Evolutionary conservation across 1,140 invertebrate genomes (phyloP).

Genomic region (Chlorops oryzae): DNA sequence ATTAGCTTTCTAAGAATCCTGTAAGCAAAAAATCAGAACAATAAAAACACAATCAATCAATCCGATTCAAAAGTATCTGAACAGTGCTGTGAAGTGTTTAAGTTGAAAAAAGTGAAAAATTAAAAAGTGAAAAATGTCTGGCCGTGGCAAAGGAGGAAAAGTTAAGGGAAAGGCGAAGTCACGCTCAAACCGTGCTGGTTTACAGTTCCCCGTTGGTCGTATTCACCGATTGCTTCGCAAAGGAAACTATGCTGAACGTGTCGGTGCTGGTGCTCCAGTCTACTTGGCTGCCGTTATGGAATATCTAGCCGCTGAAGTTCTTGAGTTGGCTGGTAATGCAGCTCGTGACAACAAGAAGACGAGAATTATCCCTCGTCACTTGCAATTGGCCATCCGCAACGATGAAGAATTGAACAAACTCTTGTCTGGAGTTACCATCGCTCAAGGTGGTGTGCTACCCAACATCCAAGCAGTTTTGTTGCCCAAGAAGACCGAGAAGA

Average conservation of each 20-base stretch:
- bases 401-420: conserved; percentile 81
- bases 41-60: conserved; percentile 7
- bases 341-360: conserved; percentile 60
- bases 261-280: conserved; percentile 64
- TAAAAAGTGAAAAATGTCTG: conserved; percentile 48
- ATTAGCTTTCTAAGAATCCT: too few species aligned
- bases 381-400: conserved; percentile 77
- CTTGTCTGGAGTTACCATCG: conserved; percentile 73
- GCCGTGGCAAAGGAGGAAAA: conserved; percentile 59
- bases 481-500: conserved; percentile 51
- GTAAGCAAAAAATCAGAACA: too few species aligned
- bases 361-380: conserved; percentile 74
- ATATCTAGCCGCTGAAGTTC: conserved; percentile 64
- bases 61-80: too few species aligned
- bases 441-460: conserved; percentile 76
- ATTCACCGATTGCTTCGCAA: conserved; percentile 64
- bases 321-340: conserved; percentile 73
- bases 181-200: conserved; percentile 58
- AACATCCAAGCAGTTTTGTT: conserved; percentile 67
- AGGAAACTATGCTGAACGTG: conserved; percentile 65
- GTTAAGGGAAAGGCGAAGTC: conserved; percentile 58
- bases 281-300: conserved; percentile 63
- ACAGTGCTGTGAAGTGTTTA: conserved; percentile 10
- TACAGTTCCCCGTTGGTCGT: conserved; percentile 66
- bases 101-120: conserved; percentile 8